Evolutionary conservation across 1,140 invertebrate species (phyloP).

Genomic region (Sinella curviseta): DNA sequence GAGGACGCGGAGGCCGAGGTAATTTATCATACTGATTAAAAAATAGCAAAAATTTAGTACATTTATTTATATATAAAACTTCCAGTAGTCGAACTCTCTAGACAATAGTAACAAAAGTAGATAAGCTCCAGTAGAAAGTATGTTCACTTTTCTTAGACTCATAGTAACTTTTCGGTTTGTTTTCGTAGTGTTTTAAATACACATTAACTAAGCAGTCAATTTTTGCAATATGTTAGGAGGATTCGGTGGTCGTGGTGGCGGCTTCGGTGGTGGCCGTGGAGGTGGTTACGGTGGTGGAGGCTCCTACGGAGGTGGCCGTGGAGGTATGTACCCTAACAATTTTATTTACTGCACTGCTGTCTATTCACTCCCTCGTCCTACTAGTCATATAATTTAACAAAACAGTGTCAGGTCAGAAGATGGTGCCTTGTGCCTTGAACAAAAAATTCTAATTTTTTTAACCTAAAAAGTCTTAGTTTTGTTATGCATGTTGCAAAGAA

Average conservation of each 20-base stretch:
- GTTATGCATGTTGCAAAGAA: no score
- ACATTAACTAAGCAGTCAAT: no score
- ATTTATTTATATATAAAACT: no score
- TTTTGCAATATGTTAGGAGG: no score
- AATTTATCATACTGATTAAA: no score
- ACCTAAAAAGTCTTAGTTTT: no score
- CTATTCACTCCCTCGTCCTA: slow-evolving; percentile 14
- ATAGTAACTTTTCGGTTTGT: no score
- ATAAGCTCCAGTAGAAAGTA: no score
- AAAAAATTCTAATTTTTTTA: not conserved
- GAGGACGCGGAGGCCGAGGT: slow-evolving; percentile 58
- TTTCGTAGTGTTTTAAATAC: no score
- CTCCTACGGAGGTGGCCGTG: slow-evolving; percentile 35
- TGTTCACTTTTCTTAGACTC: no score
- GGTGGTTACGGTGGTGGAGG: slow-evolving; percentile 46
- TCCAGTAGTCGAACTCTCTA: no score
- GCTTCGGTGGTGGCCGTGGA: slow-evolving; percentile 52
- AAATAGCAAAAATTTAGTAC: no score
- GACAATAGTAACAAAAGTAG: not conserved
- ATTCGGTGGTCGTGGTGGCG: slow-evolving; percentile 52
- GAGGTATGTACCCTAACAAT: slow-evolving; percentile 36
- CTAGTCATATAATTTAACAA: not conserved
- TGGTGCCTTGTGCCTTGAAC: not conserved
- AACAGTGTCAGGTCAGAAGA: not conserved
- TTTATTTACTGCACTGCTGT: not conserved